A percentile compares a stretch with the other conserved stretches of the same genome.
Conservation (phyloP, 1,140 invertebrate genomes). For the Calephelis virginiensis region DNA sequence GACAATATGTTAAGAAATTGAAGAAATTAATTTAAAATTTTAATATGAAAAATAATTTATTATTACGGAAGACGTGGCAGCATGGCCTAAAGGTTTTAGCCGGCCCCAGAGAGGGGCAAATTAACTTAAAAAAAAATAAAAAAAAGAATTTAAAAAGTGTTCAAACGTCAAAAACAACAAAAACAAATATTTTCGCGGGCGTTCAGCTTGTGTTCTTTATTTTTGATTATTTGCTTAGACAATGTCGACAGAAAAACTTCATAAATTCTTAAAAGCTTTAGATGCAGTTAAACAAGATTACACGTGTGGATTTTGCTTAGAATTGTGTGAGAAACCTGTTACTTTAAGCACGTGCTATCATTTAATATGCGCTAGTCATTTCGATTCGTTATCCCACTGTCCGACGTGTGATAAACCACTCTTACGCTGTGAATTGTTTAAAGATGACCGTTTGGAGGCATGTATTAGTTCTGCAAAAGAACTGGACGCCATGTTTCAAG, state of each 20-base stretch:
- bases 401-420: constrained; percentile 51
- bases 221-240: not conserved
- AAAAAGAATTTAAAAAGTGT: no score
- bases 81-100: no score
- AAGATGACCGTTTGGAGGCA: constrained; percentile 38
- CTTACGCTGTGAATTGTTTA: constrained; percentile 38
- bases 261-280: constrained; percentile 53
- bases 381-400: constrained; percentile 45
- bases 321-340: constrained; percentile 57
- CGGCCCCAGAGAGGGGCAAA: no score
- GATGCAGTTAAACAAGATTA: constrained; percentile 58
- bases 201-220: not conserved
- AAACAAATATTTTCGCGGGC: not conserved
- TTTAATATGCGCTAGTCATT: constrained; percentile 60
- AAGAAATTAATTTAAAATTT: no score
- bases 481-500: constrained; percentile 46
- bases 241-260: constrained; percentile 44
- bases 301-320: constrained; percentile 52
- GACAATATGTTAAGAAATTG: no score
- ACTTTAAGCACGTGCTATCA: constrained; percentile 66
- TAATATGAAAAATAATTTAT: no score
- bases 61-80: no score
- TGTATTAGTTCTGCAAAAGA: constrained; percentile 47
- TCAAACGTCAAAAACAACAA: not conserved
- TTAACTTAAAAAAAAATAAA: no score